Percentiles rank a stretch among this genome's conserved stretches.
phyloP scores from a whole-genome alignment of 2,888 invertebrate species.

The Hypolimnas misippus region DNA sequence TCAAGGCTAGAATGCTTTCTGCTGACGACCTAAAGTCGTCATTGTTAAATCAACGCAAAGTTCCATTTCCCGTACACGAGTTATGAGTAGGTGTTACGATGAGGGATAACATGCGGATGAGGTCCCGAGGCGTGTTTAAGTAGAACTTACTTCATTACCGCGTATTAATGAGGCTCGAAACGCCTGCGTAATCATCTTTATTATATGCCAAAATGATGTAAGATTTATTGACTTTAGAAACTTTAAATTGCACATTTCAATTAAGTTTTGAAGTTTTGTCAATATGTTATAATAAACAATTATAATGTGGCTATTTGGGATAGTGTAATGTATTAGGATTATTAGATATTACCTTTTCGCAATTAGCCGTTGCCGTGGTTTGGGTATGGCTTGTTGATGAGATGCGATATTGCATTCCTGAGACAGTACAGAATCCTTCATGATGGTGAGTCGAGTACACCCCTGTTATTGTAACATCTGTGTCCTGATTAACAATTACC shows the following conservation, averaged over 20 bases:
- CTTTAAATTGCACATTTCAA: conserved; percentile 16
- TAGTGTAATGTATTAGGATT: no score
- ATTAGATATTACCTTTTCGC: conserved; percentile 84
- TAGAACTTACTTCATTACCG: conserved; percentile 79
- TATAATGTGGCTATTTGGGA: conserved; percentile 6
- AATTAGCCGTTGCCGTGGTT: conserved; percentile 92
- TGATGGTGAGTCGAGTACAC: conserved; percentile 93
- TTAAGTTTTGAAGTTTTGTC: not conserved
- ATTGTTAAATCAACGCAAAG: conserved; percentile 54
- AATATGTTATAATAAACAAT: conserved; percentile 34
- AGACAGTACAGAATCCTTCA: conserved; percentile 93
- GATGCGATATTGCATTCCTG: conserved; percentile 94
- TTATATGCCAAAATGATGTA: conserved; percentile 56
- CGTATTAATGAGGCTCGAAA: conserved; percentile 72
- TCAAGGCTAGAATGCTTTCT: conserved; percentile 14
- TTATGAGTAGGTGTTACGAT: conserved; percentile 54
- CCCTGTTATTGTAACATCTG: conserved; percentile 94
- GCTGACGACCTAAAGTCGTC: conserved; percentile 2
- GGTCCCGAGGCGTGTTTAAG: conserved; percentile 75
- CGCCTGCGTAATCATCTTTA: conserved; percentile 62
- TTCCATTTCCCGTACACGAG: conserved; percentile 57
- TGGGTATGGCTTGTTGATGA: conserved; percentile 94
- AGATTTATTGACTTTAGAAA: conserved; percentile 57
- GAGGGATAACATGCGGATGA: conserved; percentile 68
- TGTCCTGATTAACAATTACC: conserved; percentile 93